Conservation (phyloP, 2,797 vertebrate genomes). For the Phrynocephalus vlangalii region DNA sequence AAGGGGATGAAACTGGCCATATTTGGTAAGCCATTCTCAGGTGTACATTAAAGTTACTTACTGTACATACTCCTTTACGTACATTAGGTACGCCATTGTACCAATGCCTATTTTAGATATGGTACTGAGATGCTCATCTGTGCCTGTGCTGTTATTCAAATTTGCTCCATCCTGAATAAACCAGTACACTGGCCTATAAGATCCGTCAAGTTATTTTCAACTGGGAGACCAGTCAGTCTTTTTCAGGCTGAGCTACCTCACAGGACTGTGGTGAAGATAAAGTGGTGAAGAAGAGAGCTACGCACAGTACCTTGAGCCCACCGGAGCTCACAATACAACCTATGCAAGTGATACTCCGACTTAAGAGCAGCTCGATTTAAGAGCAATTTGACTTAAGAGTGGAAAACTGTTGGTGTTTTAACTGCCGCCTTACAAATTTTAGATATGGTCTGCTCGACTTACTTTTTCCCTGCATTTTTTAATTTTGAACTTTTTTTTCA, state of each 20-base stretch:
- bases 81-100: not conserved
- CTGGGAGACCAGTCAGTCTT: not conserved
- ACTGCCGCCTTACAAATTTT: no score
- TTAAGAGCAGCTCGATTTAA: no score
- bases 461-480: no score
- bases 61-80: not conserved
- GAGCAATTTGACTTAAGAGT: no score
- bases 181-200: not conserved
- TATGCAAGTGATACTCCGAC: no score
- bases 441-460: no score
- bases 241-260: not conserved
- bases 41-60: not conserved
- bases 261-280: not conserved
- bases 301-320: not conserved
- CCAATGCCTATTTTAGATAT: not conserved
- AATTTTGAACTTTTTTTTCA: no score
- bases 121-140: not conserved
- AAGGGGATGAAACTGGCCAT: not conserved
- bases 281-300: not conserved
- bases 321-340: not conserved
- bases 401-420: no score
- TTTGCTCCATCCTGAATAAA: not conserved
- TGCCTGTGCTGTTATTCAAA: not conserved
- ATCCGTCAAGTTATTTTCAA: not conserved
- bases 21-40: not conserved